Percentiles rank a stretch among this genome's conserved stretches.
Conservation (phyloP, 2,797 vertebrate species). For the Scyliorhinus canicula region DNA sequence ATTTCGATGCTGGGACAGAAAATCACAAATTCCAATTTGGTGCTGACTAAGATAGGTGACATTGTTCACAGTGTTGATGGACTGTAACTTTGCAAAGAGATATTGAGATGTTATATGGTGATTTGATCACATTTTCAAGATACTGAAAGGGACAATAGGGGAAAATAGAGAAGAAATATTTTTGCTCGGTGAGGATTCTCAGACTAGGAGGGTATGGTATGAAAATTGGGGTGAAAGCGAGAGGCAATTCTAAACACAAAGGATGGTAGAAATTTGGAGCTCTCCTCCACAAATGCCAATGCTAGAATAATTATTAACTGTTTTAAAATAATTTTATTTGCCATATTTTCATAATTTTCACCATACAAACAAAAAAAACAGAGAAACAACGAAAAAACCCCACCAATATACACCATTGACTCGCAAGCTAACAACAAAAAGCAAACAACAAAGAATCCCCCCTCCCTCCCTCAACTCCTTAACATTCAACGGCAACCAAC, state of each 20-base stretch:
- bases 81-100: neutral
- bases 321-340: too few relatives aligned
- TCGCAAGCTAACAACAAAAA: too few relatives aligned
- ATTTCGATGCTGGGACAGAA: neutral
- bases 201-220: too few relatives aligned
- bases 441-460: too few relatives aligned
- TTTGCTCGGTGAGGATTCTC: neutral
- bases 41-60: neutral
- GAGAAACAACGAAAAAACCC: too few relatives aligned
- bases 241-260: neutral
- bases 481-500: too few relatives aligned
- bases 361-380: too few relatives aligned
- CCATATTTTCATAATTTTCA: too few relatives aligned
- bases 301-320: neutral
- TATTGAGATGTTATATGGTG: neutral
- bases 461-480: too few relatives aligned
- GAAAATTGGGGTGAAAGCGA: neutral
- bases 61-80: neutral
- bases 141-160: neutral
- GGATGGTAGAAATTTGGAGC: neutral
- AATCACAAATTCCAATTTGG: neutral
- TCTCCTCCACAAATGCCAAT: neutral
- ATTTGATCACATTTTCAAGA: neutral
- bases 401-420: too few relatives aligned
- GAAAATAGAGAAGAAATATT: neutral